Base-by-base conservation (phyloP, 2,888 invertebrate species). In the Cephus rjabovi region DNA sequence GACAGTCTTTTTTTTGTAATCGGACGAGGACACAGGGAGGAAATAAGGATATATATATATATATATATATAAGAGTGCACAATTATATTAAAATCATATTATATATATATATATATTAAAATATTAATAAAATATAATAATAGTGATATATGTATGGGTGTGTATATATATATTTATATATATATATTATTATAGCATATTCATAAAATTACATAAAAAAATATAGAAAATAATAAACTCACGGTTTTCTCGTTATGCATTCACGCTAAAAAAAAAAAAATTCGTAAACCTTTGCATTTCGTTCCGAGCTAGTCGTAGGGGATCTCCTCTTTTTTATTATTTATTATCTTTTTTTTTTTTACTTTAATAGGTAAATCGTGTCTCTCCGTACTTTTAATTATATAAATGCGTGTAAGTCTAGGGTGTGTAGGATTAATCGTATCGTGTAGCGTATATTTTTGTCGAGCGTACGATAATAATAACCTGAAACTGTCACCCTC, bases 171-270 rank as follows among this genome's bases (percentile, higher is more conserved):
- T 40, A 15, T 40, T 4, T 40, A 69, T 77, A 77, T 77, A 56
- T 74, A 74, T 68, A 88, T 88, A 89, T 40, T 88, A 89, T 89
- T 88, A 88, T 90, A 90, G 89, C 89, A 87, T 89, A 85, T 90
- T 84, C 90, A 85, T 90, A 91, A 90, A 91, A 91, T 90, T 91
- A 91, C 90, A 91, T 91, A 91, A 90, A 91, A 91, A 91, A 91
- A 91, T 91, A 91, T 90, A 91, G 90, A 91, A 91, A 91, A 90
- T 90, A 91, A 91, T 91, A 91, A 91, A 88, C 90, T 89, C 86
- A 87, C 86, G 86, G 84, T 83, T 85, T 86, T 83, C 83, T 83
- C 83, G 83, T 83, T 85, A 40, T 74, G 33, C 31, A 15, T 40
- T 75, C 37, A 12, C 75, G 31, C 35, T 15, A 3, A n/a, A 75